Evolutionary conservation across 2,113 vertebrate species (phyloP), one percentile per base, ranked within the genome.

Genomic region (Mobula birostris): DNA sequence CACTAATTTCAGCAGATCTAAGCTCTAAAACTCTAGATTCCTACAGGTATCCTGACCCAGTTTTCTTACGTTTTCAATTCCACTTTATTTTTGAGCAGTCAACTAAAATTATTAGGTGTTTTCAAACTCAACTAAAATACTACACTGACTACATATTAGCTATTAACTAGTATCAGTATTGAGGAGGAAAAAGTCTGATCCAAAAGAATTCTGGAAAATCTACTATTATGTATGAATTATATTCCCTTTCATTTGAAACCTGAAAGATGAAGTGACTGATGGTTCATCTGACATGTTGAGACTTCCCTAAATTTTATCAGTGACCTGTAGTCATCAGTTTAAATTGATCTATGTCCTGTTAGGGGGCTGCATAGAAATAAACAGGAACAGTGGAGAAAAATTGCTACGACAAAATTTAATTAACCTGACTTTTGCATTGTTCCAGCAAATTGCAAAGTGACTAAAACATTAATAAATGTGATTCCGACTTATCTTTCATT

Each of bases 391-490:
- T 66, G 85, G 61, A 90, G n/a, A 24, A 87, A 90, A 66, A 90
- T 17, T 15, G 15, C 12, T 32, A 5, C 17, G 5, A 36, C 61
- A 19, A 90, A 66, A 90, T 90, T 66, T 90, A 15, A 90, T 32
- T 90, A 90, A 90, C 5, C 5, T 66, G n/a, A 61, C 29, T n/a
- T 88, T 15, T 66, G 29, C 61, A 66, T 15, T 15, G 58, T 5
- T 9, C 56, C n/a, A 32, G 63, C 63, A 90, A 90, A 66, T 90
- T 90, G 85, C n/a, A 66, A 32, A 32, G 29, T 12, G 2, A 7
- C 85, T 66, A 32, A 90, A 90, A 90, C 12, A 66, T 90, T 90
- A 32, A 90, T 19, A 63, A 32, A 90, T 66, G 85, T 32, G 58
- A 66, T 61, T 83, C 82, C 66, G 61, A 90, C 14, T 90, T 19